phyloP scores from a whole-genome alignment of 1,140 invertebrate species.

The Polyergus mexicanus region DNA sequence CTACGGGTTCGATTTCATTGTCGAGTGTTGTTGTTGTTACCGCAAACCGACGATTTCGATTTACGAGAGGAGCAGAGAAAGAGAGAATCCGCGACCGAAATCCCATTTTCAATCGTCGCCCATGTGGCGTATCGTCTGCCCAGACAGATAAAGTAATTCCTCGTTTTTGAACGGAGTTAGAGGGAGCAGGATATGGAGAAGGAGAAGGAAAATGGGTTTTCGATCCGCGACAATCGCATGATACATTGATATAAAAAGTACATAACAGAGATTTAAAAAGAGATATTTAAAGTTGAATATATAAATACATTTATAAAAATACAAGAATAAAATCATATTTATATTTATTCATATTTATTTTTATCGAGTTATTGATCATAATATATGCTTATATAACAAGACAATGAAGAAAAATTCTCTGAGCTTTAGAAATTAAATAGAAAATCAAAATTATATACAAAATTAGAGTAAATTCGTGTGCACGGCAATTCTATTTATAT shows the following conservation, averaged over 20 bases:
- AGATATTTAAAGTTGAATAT: not conserved
- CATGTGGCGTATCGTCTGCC: conserved; percentile 22
- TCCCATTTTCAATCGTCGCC: conserved; percentile 32
- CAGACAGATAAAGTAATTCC: conserved; percentile 37
- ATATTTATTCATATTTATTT: not conserved
- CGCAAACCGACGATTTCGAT: conserved; percentile 43
- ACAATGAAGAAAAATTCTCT: too few relatives aligned
- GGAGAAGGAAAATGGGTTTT: not conserved
- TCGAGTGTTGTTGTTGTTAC: conserved; percentile 47
- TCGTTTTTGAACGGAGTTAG: not conserved
- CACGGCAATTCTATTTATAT: too few relatives aligned
- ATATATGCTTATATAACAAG: not conserved
- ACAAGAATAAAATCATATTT: not conserved
- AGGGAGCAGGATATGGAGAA: not conserved
- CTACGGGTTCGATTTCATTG: conserved; percentile 47
- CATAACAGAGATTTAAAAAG: not conserved
- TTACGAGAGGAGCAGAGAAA: conserved; percentile 3
- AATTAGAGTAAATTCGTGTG: too few relatives aligned
- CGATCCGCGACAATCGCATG: not conserved
- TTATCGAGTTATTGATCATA: not conserved
- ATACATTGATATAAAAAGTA: not conserved
- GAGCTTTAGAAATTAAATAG: too few relatives aligned
- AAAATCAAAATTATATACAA: too few relatives aligned
- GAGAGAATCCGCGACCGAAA: not conserved
- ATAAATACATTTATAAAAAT: not conserved